Conservation (phyloP, 2,113 vertebrate species). For the Mesembrinibis cayennensis region DNA sequence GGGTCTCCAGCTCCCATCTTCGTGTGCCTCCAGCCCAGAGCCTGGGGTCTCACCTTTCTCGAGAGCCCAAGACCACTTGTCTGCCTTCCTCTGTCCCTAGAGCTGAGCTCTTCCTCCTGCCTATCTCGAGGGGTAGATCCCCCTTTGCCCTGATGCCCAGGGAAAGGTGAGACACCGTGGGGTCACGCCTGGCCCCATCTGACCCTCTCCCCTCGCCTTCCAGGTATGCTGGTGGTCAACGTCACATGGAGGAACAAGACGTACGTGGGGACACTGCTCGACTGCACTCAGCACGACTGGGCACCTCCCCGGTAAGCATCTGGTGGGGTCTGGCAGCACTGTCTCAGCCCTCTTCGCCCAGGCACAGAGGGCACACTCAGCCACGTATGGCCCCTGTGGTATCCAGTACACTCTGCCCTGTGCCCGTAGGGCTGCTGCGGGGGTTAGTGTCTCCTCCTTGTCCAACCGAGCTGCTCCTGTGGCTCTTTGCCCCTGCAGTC, state of each 20-base stretch:
- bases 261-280: conserved; percentile 93
- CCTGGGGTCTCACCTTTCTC: background rate
- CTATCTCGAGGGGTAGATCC: accelerated
- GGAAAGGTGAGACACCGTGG: accelerated
- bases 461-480: accelerated
- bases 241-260: conserved; percentile 99
- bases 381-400: accelerated
- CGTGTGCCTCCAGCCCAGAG: background rate
- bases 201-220: background rate
- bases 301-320: conserved; percentile 90
- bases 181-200: accelerated
- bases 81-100: background rate
- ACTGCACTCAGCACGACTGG: conserved; percentile 98
- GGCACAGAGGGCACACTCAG: background rate
- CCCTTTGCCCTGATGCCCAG: background rate
- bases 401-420: background rate
- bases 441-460: background rate
- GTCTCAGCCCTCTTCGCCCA: background rate
- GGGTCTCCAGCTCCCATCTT: background rate
- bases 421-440: accelerated
- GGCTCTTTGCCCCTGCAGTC: background rate
- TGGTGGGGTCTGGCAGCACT: background rate
- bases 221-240: conserved; percentile 98
- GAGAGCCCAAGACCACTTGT: background rate
- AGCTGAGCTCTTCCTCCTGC: background rate